Evolutionary conservation across 2,888 invertebrate genomes (phyloP).

Genomic region (Leptopilina myrica): DNA sequence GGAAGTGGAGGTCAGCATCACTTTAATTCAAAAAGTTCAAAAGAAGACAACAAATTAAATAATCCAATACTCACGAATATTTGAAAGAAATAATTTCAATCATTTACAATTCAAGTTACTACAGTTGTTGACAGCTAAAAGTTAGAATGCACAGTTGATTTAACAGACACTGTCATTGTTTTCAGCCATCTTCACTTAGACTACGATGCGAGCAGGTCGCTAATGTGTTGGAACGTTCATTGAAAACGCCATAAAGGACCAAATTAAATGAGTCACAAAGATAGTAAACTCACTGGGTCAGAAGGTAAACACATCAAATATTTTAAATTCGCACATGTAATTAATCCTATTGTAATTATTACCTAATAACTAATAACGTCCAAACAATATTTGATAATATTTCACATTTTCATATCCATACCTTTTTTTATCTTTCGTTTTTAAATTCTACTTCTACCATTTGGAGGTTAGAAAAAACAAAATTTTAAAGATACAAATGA

Average conservation of each 20-base stretch:
- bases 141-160: slow-evolving; percentile 9
- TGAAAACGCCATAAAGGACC: slow-evolving; percentile 1
- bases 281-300: background rate
- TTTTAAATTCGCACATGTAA: background rate
- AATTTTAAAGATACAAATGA: background rate
- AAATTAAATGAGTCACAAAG: slow-evolving; percentile 2
- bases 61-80: slow-evolving; percentile 14
- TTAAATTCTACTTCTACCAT: background rate
- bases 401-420: background rate
- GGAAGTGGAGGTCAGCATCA: slow-evolving; percentile 38
- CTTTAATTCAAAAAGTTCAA: slow-evolving; percentile 16
- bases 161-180: slow-evolving; percentile 32
- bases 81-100: slow-evolving; percentile 13
- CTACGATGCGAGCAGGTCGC: background rate
- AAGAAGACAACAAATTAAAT: background rate
- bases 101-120: slow-evolving; percentile 28
- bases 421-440: too few species aligned
- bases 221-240: background rate
- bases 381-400: background rate
- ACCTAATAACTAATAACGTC: background rate
- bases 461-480: slow-evolving; percentile 1
- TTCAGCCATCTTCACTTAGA: slow-evolving; percentile 31
- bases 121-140: slow-evolving; percentile 28
- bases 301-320: background rate
- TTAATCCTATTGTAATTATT: background rate